Percentiles rank a stretch among this genome's conserved stretches.
Conservation (phyloP, 2,113 vertebrate genomes). For the Pachycephala philippinensis region DNA sequence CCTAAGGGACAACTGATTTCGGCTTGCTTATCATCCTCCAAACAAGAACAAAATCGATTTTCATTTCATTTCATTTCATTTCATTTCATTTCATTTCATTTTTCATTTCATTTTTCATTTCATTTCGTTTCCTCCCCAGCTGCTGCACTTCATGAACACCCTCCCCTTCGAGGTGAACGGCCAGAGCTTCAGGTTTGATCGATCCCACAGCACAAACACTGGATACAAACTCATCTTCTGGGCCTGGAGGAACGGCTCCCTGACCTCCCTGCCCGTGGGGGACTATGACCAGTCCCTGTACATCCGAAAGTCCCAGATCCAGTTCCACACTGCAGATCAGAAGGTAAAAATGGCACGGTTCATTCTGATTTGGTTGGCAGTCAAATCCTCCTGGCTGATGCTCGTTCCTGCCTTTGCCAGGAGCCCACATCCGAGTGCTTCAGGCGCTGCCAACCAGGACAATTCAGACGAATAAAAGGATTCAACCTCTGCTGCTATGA, state of each 20-base stretch:
- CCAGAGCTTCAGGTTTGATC: constrained; percentile 70
- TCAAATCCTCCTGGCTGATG: not conserved
- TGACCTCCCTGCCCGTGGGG: constrained; percentile 67
- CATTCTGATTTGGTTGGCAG: rapidly evolving
- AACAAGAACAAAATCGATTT: not conserved
- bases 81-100: too few species aligned
- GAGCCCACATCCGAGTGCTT: constrained; percentile 82
- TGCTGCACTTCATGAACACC: constrained; percentile 72
- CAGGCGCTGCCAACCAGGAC: constrained; percentile 74
- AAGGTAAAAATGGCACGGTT: constrained; percentile 5
- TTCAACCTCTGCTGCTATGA: constrained; percentile 82
- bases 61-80: not conserved
- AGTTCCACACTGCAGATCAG: constrained; percentile 73
- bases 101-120: too few species aligned
- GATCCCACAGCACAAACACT: constrained; percentile 69
- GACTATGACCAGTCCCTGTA: constrained; percentile 59
- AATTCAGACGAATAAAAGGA: constrained; percentile 63
- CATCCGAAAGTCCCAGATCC: constrained; percentile 59
- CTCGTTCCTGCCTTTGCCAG: constrained; percentile 22
- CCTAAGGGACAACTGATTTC: not conserved
- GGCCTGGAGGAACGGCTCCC: constrained; percentile 59
- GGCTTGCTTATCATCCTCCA: not conserved
- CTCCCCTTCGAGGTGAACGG: constrained; percentile 58
- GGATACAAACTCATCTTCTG: constrained; percentile 79
- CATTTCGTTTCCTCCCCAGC: constrained; percentile 61